A percentile compares a stretch with the other conserved stretches of the same genome.
These are phyloP conservation scores for Aepyceros melampus DNA, from an alignment of 2,113 vertebrate species.

Conservation along the genomic window DNA sequence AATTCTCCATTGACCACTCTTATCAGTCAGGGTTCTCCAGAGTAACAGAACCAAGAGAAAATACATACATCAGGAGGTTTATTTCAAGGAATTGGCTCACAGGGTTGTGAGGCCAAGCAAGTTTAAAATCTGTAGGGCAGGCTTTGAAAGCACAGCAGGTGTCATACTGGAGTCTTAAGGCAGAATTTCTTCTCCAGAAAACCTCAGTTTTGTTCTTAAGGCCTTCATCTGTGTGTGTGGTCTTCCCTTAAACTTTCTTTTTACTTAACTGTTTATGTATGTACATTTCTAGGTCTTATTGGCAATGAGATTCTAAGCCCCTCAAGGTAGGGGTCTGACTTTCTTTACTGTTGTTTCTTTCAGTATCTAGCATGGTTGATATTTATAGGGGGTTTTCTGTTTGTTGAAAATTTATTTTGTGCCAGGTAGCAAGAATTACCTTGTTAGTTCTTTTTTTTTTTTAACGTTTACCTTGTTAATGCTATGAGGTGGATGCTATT, in stretches of 20 bases:
- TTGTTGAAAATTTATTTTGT: slow-evolving; percentile 12
- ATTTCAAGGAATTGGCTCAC: background rate
- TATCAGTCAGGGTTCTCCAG: background rate
- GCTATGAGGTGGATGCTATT: background rate
- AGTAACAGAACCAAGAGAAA: background rate
- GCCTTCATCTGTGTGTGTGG: background rate
- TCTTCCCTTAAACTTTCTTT: background rate
- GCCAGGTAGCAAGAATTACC: background rate
- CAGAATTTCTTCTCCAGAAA: background rate
- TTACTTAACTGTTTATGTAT: background rate
- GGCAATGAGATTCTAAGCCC: background rate
- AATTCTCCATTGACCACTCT: background rate
- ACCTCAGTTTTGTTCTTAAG: background rate
- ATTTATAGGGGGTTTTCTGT: slow-evolving; percentile 6
- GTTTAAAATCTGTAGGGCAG: background rate
- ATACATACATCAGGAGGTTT: background rate
- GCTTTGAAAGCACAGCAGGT: background rate
- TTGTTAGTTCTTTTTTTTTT: background rate
- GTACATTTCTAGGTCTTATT: background rate
- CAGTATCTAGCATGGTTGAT: background rate
- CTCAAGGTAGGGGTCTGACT: background rate
- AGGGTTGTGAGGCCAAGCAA: background rate
- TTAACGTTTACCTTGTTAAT: background rate
- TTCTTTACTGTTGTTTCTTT: slow-evolving; percentile 17
- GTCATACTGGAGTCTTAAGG: background rate